Evolutionary conservation across 2,888 invertebrate species (phyloP).

Genomic region (Philonicus albiceps): DNA sequence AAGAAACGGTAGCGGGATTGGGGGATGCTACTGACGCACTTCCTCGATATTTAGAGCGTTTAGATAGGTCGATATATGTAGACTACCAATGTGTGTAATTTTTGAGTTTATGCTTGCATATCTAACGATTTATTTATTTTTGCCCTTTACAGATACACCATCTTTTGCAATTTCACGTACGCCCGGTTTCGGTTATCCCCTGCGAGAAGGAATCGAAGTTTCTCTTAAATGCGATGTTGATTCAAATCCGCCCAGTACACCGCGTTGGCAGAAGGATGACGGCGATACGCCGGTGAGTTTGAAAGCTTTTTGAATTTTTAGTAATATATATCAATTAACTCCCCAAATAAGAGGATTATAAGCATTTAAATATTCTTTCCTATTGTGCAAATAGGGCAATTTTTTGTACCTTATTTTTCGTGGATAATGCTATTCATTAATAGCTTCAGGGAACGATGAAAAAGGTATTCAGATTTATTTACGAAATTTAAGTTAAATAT

Average conservation of each 20-base stretch:
- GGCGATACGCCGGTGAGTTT: constrained; percentile 67
- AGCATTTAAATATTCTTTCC: background rate
- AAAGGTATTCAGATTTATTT: too few species aligned
- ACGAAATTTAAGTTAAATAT: too few species aligned
- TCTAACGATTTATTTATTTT: constrained; percentile 48
- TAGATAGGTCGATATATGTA: constrained; percentile 51
- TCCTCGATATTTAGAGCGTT: constrained; percentile 56
- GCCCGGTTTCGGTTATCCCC: constrained; percentile 90
- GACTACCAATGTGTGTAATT: background rate
- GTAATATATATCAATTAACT: background rate
- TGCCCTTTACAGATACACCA: constrained; percentile 77
- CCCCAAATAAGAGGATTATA: background rate
- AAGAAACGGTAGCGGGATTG: background rate
- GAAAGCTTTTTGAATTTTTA: background rate
- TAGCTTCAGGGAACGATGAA: too few species aligned
- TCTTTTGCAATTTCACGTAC: constrained; percentile 91
- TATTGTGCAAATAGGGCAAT: too few species aligned
- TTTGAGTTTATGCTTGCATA: background rate
- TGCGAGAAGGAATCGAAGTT: constrained; percentile 87
- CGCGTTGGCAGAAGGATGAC: constrained; percentile 80
- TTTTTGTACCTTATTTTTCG: too few species aligned
- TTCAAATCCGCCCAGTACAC: constrained; percentile 87
- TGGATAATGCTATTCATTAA: too few species aligned
- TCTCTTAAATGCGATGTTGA: constrained; percentile 92
- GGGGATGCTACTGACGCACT: constrained; percentile 44